Evolutionary conservation across 1,140 invertebrate genomes (phyloP), one percentile per base, ranked within the genome.

Genomic region (Drosophila virilis): DNA sequence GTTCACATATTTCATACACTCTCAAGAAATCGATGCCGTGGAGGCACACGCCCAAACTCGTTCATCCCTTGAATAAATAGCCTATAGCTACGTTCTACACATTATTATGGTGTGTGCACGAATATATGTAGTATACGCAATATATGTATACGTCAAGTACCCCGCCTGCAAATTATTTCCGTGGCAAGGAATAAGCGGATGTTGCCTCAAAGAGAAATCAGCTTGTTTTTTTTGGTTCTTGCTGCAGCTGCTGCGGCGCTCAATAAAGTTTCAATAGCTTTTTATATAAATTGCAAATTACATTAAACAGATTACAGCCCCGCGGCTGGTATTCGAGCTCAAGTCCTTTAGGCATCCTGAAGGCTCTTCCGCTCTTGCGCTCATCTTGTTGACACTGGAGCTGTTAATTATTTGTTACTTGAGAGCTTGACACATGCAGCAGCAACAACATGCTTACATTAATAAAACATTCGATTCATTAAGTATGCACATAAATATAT

Each of bases 261-360:
- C 66, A 88, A 84, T 80, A 64, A 84, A 77, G 84, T 74, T 84
- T 84, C 84, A 80, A 88, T 88, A 89, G 85, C 80, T 80, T 88
- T 72, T 88, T 72, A 88, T 88, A 88, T 88, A 88, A 88, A 88
- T 89, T 88, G 84, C 84, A 88, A 88, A 89, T 89, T 88, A 88
- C 84, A 80, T 88, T 88, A 88, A 88, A 88, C 84, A 84, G 84
- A 88, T 88, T 88, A 89, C 66, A 61, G 66, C 73, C 69, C 42
- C 64, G 54, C 38, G 43, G 57, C 42, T 28, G 37, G 38, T 62
- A 37, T 52, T 43, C 55, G 60, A 10, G 59, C 28, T 22, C 33
- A 37, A 40, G 45, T 43, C 60, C 15, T 60, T 48, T 37, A 12
- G 43, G 40, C 59, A 37, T 17, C 54, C 52, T 38, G 15, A 45